Evolutionary conservation across 2,797 vertebrate species (phyloP), one percentile per base, ranked within the genome.

Genomic region (Chelon labrosus): DNA sequence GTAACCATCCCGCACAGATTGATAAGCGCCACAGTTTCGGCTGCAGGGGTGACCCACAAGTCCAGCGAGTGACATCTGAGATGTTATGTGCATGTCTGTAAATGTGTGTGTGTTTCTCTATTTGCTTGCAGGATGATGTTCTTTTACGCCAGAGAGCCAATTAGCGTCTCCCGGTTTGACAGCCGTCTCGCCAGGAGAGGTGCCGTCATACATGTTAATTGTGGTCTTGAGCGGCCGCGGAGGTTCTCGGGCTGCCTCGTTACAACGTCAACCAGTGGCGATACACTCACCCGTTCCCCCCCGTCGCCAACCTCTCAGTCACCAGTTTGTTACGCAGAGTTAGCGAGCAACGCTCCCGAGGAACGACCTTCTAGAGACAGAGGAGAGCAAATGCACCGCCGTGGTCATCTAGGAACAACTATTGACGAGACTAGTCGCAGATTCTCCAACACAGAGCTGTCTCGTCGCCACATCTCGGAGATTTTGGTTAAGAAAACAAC

Each of bases 191-290:
- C 85, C 85, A 77, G 76, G 67, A 72, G 53, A 70, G 19, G 77
- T 74, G 13, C 62, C 78, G 81, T 88, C 80, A 88, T 83, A 88
- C 80, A 91, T 92, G 89, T 89, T 91, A 90, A 91, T 88, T 85
- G 66, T 62, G 60, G 83, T 82, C 70, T 77, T 77, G 73, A 77
- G 74, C n/a, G 42, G 77, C 79, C 16, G 35, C 42, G 2, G 73
- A 81, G 74, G 66, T 74, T 83, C 56, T 11, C 25, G 4, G 54
- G 31, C 66, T 27, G 67, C 62, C 82, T 89, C 83, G 83, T 88
- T 90, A 88, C 55, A 59, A 70, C 44, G 25, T 31, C 64, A 82
- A 77, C 65, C 76, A 41, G n/a, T 54, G 27, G 75, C 37, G 27
- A 70, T 61, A 20, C 46, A 27, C 31, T 72, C 51, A 56, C 70